Base-by-base conservation (phyloP, 2,888 invertebrate species). In the Mycalesis mineus region DNA sequence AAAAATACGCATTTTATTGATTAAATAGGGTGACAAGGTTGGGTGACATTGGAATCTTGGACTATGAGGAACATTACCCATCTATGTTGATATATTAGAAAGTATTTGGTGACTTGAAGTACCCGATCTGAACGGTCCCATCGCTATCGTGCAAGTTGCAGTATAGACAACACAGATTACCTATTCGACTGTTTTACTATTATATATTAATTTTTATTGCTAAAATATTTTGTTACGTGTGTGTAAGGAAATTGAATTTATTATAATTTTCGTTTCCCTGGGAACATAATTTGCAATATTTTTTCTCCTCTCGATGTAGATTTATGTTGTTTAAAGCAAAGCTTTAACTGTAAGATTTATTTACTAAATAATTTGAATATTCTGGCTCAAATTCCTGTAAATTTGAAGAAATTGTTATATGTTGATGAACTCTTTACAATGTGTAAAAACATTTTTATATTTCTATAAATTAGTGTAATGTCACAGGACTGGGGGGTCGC, bases 401-500 rank as follows among this genome's bases (percentile, higher is more conserved):
- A 22, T 17, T 7, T 31, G 15, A 17, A 17, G 22, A 14, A 13
- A 5, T 22, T 33, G 14, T 17, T 33, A 15, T 33, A 15, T 33
- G 15, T 33, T 47, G 29, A 33, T 33, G 1, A 11, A 47, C 9
- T 2, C 14, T 33, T 47, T 33, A 47, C 31, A 15, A 29, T 44
- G 28, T 31, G 14, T 14, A 14, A 13, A 44, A 7, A 44, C 6
- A 2, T 14, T 31, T 13, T 31, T 31, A 8, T 1, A 29, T 47
- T 31, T 47, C n/a, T 17, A 1, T 45, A 29, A 44, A n/a, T 1
- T 29, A 29, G 45, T 45, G 28, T 28, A 61, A 65, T 71, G 74
- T 72, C 74, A 75, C 74, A 78, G 82, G 84, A 84, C 84, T 85
- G 82, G n/a, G 29, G 5, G n/a, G 14, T 14, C 14, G 3, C 22